phyloP scores from a whole-genome alignment of 2,888 invertebrate genomes.

The Nephrotoma appendiculata region DNA sequence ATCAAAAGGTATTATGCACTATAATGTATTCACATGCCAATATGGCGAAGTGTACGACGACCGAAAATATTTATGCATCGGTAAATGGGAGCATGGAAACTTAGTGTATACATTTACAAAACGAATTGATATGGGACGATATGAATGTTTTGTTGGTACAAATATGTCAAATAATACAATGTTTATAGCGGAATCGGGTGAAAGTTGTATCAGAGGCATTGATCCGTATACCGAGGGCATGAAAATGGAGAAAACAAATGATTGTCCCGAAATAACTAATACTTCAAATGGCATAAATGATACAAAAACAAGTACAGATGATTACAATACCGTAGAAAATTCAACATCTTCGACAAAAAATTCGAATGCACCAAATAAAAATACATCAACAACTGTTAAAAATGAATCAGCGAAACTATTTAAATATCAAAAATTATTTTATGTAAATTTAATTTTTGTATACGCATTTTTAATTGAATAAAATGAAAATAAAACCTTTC shows the following conservation, averaged over 20 bases:
- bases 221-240: conserved; percentile 44
- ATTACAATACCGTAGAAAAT: background rate
- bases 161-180: conserved; percentile 43
- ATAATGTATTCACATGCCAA: conserved; percentile 45
- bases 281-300: background rate
- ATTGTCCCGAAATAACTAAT: conserved; percentile 12
- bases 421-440: background rate
- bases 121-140: conserved; percentile 42
- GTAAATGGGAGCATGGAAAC: conserved; percentile 48
- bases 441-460: background rate
- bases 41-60: conserved; percentile 46
- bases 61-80: conserved; percentile 47
- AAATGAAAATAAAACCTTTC: too few relatives aligned
- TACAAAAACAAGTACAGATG: background rate
- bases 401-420: background rate
- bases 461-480: background rate
- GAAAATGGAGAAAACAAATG: conserved; percentile 38
- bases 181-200: conserved; percentile 51
- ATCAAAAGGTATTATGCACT: conserved; percentile 49
- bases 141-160: conserved; percentile 50
- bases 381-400: background rate
- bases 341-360: background rate
- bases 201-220: conserved; percentile 44
- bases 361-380: background rate
- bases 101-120: conserved; percentile 49